Evolutionary conservation across 2,888 invertebrate genomes (phyloP), one percentile per base, ranked within the genome.

Genomic region (Cheilosia scutellata): DNA sequence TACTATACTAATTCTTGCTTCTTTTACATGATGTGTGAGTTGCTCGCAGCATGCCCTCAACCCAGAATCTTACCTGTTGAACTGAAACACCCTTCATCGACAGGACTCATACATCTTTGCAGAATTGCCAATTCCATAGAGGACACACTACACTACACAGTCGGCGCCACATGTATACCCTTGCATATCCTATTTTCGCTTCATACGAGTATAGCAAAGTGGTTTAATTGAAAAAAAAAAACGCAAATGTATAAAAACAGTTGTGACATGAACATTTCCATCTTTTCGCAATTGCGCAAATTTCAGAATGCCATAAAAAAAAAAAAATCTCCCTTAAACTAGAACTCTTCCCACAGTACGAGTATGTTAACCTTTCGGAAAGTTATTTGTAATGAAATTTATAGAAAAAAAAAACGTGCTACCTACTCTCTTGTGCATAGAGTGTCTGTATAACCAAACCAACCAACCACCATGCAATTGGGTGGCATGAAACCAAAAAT

Each of bases 401-500:
- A 47, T 25, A 58, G 20, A 31, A 49, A 49, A 51, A 49, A 65
- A 51, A 51, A 49, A 65, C 47, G 33, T 55, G 33, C 44, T 55
- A 51, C 51, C 51, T 27, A 13, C 13, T 51, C 51, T 49, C 37
- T 40, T 29, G 16, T 11, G 37, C 20, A 27, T 47, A 4, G 51
- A 25, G 13, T 72, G 47, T 29, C 53, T 62, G 20, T 1, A 33
- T 4, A 4, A 25, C 7, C 2, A 7, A 7, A 5, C 49, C 49
- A 49, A 20, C 9, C 11, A 6, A 4, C 27, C 47, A n/a, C 44
- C 72, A 31, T 11, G n/a, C 9, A 47, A 55, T 44, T 42, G 49
- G 27, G 31, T 65, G 47, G 57, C 55, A 75, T 27, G 42, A 75
- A 65, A 75, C 75, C 65, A 47, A 75, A 74, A 75, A 65, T 75